These are phyloP conservation scores for Zingel zingel DNA, from an alignment of 2,113 vertebrate genomes.

Conservation along the genomic window DNA sequence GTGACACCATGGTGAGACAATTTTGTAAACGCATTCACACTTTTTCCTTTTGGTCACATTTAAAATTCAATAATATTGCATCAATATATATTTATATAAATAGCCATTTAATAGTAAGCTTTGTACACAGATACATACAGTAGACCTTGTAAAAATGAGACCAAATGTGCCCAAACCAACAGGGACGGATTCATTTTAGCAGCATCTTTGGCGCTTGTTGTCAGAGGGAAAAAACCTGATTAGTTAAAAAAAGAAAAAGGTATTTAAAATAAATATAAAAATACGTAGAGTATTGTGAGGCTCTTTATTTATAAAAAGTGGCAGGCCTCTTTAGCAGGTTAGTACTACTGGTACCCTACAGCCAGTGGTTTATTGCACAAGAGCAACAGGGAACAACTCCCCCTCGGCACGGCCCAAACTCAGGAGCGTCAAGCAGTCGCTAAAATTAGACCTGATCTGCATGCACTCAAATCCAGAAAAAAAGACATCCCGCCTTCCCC, in stretches of 20 bases:
- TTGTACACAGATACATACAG: slow-evolving; percentile 45
- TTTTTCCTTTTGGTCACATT: slow-evolving; percentile 63
- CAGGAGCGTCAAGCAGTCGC: neutral
- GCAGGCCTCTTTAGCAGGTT: slow-evolving; percentile 61
- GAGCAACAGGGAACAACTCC: slow-evolving; percentile 49
- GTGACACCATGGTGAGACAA: slow-evolving; percentile 21
- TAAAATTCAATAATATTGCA: slow-evolving; percentile 58
- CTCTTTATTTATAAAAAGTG: slow-evolving; percentile 38
- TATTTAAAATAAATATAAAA: slow-evolving; percentile 59
- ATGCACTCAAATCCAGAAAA: neutral
- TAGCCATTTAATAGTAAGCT: slow-evolving; percentile 45
- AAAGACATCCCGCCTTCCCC: slow-evolving; percentile 46
- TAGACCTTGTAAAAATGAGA: slow-evolving; percentile 46
- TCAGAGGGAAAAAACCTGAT: slow-evolving; percentile 54
- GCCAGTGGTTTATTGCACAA: slow-evolving; percentile 70
- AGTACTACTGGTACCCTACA: slow-evolving; percentile 21
- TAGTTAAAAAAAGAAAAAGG: slow-evolving; percentile 41
- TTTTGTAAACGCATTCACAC: slow-evolving; percentile 65
- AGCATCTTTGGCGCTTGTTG: slow-evolving; percentile 66
- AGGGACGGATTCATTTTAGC: slow-evolving; percentile 60
- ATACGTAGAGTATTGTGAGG: slow-evolving; percentile 25
- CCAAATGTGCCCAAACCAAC: slow-evolving; percentile 54
- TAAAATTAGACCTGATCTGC: neutral
- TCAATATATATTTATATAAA: slow-evolving; percentile 25
- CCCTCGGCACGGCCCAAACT: slow-evolving; percentile 56